Evolutionary conservation across 2,888 invertebrate genomes (phyloP), one percentile per base, ranked within the genome.

Genomic region (Celastrina argiolus): DNA sequence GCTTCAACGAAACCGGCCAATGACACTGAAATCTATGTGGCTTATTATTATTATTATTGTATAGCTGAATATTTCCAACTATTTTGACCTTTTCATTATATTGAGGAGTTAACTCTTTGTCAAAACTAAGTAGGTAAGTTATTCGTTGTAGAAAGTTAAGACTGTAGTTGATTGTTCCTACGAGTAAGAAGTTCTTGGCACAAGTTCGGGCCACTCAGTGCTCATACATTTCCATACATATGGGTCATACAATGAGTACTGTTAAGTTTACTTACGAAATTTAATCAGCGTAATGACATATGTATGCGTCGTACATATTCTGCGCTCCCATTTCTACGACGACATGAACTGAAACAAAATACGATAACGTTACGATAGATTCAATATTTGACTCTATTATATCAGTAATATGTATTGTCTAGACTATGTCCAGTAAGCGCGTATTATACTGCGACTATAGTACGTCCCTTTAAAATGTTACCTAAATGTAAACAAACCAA

Each of bases 231-330:
- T 22, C 18, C 51, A 51, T 51, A 22, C 51, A 51, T 51, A 51
- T 51, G 51, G 51, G 51, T 51, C 51, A 22, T 51, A 45, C 45
- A 18, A 45, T 45, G 22, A 51, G 51, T 51, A 12, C 51, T 51
- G 22, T 61, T 12, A 61, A 36, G 39, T 39, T 66, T 61, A 63
- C 68, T 72, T 63, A 75, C 75, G 74, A 68, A 66, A 71, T 68
- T 74, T 71, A 76, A 69, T 68, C 70, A 64, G 70, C 63, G 68
- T 71, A 61, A 68, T 64, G 61, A 61, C 65, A 45, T 56, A 67
- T 65, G 22, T 64, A 61, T 63, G 66, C 66, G 36, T 68, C 66
- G 66, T 64, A 42, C 64, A 70, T 70, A 34, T 65, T 66, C 10
- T 39, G 66, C 18, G 51, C 65, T 63, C 63, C 69, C 71, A 71